Base-by-base conservation (phyloP, 1,140 invertebrate species). In the Drosophila azteca region DNA sequence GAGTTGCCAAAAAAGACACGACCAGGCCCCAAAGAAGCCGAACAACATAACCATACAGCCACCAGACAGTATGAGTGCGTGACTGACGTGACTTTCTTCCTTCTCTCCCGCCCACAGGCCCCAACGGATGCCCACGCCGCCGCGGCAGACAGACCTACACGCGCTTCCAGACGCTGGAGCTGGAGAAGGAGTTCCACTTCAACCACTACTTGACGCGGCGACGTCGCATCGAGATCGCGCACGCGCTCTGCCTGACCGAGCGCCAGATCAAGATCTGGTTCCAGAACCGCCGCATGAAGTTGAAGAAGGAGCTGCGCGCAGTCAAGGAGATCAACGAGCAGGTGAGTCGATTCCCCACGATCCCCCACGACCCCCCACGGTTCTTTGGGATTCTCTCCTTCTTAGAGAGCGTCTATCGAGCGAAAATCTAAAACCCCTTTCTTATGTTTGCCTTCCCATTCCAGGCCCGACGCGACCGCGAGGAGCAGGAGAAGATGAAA, bases 161-260 rank as follows among this genome's bases (percentile, higher is more conserved):
- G 62, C 95, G 97, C 79, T 98, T 98, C 93, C 97, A 98, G 92
- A 98, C 97, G 1, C 92, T 98, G 90, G 97, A 98, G 92, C 94
- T 98, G 91, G 98, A 99, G 92, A 99, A 99, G 93, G 98, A 99
- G 93, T 99, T 99, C 92, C 98, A 99, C 92, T 99, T 98, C 93
- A 99, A 99, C 93, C 97, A 98, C 89, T 99, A 99, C 93, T 94
- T 99, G 91, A 99, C 98, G 77, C 94, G 98, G 90, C 94, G 98
- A 92, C 95, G 98, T 91, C 95, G 98, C 93, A 99, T 99, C 93
- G 98, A 99, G 93, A 98, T 99, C 78, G 98, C 98, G 8, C 98
- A 99, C 92, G 97, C 97, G 35, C 94, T 99, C 11, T 98, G 98
- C 92, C 94, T 99, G 51, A 99, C 98, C 63, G 98, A 99, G 93